phyloP scores from a whole-genome alignment of 2,888 invertebrate genomes.

The Oithona nana region DNA sequence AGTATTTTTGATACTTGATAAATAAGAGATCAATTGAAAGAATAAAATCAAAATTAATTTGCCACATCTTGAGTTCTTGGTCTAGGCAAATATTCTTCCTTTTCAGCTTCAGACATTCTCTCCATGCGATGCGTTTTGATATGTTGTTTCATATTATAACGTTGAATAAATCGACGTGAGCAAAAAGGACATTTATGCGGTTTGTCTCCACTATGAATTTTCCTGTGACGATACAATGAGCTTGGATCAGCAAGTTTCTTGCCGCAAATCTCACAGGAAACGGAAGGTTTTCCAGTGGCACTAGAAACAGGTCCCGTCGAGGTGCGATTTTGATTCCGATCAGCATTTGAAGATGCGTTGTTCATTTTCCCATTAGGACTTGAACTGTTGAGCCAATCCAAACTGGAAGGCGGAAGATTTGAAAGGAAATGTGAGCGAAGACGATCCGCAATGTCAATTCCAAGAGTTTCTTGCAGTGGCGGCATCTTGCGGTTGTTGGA shows the following conservation, averaged over 20 bases:
- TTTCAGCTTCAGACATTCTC: conserved; percentile 6
- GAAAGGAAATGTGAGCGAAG: not conserved
- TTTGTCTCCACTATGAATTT: conserved; percentile 15
- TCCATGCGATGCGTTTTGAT: conserved; percentile 15
- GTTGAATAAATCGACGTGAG: conserved; percentile 14
- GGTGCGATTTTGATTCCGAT: no score
- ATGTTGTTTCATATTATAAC: conserved; percentile 16
- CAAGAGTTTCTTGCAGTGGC: not conserved
- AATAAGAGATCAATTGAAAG: no score
- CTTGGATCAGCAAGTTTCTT: conserved; percentile 15
- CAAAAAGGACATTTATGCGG: conserved; percentile 15
- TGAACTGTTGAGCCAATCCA: not conserved
- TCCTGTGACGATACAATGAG: conserved; percentile 9
- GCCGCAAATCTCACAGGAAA: conserved; percentile 14
- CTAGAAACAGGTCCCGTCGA: not conserved
- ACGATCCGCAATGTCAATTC: conserved; percentile 11
- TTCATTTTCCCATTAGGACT: not conserved
- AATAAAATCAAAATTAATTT: no score
- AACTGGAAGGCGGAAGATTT: not conserved
- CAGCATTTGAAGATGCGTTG: not conserved
- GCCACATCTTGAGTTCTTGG: no score
- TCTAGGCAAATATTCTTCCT: not conserved
- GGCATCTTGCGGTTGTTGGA: not conserved
- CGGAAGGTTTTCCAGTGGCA: conserved; percentile 14
- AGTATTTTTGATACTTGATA: no score